Conservation (phyloP, 2,797 vertebrate species). For the Acanthurus leucopareius region DNA sequence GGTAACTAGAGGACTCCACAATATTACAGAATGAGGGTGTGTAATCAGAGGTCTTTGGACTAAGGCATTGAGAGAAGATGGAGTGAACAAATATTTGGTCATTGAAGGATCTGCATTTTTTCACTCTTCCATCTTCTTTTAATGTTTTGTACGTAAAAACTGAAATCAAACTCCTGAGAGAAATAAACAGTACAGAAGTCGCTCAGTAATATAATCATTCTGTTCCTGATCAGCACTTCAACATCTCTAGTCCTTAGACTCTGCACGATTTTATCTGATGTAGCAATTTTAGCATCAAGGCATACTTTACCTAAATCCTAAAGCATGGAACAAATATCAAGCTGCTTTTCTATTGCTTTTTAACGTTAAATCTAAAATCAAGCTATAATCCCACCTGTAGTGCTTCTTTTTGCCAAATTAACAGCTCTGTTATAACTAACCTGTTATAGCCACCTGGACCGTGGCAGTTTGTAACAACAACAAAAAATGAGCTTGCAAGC, state of each 20-base stretch:
- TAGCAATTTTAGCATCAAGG: background rate
- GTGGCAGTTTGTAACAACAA: slow-evolving; percentile 23
- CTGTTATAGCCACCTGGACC: background rate
- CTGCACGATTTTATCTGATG: background rate
- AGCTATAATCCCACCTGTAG: background rate
- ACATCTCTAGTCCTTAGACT: slow-evolving; percentile 1
- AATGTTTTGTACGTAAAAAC: slow-evolving; percentile 19
- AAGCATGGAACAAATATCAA: slow-evolving; percentile 6
- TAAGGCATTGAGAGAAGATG: slow-evolving; percentile 62
- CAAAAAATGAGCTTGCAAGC: background rate
- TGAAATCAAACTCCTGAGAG: slow-evolving; percentile 46
- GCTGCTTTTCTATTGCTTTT: slow-evolving; percentile 17
- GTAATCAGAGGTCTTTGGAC: slow-evolving; percentile 48
- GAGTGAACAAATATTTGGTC: slow-evolving; percentile 51
- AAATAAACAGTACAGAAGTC: slow-evolving; percentile 13
- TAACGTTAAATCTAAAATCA: slow-evolving; percentile 15
- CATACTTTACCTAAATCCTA: slow-evolving; percentile 5
- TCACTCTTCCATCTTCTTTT: slow-evolving; percentile 20
- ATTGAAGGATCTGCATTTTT: slow-evolving; percentile 10
- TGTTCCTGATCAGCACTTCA: background rate
- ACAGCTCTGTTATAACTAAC: background rate
- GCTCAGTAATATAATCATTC: slow-evolving; percentile 14
- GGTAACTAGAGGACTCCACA: slow-evolving; percentile 29
- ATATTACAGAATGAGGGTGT: slow-evolving; percentile 15
- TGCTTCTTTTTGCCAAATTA: slow-evolving; percentile 1